Conservation (phyloP, 2,113 vertebrate genomes). For the Ctenodactylus gundi region DNA sequence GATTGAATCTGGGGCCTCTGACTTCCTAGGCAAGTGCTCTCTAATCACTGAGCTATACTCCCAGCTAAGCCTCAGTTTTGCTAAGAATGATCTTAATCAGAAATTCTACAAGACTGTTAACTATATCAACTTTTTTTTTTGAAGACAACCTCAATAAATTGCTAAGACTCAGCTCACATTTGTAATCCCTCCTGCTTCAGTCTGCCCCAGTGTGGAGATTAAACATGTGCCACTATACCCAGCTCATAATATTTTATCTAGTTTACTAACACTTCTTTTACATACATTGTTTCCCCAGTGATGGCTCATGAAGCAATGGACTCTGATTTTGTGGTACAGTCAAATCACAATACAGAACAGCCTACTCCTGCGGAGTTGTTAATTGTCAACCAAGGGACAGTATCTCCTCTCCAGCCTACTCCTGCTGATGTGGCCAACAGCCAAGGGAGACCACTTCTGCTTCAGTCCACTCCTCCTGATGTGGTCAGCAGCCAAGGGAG, state of each 20-base stretch:
- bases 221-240: neutral
- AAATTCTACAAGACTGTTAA: neutral
- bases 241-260: neutral
- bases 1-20: too few species aligned
- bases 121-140: neutral
- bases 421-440: neutral
- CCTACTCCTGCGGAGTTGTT: neutral
- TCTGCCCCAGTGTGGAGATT: neutral
- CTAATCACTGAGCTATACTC: too few species aligned
- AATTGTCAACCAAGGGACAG: neutral
- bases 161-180: neutral
- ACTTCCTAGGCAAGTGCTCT: too few species aligned
- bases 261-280: constrained; percentile 46
- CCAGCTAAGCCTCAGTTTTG: constrained; percentile 34
- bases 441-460: accelerated
- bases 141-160: neutral
- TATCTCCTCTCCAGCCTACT: accelerated
- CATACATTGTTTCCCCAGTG: constrained; percentile 64
- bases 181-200: neutral
- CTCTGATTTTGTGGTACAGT: constrained; percentile 78
- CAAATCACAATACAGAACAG: neutral
- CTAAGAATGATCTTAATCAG: neutral
- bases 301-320: constrained; percentile 92
- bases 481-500: accelerated
- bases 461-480: accelerated